These are phyloP conservation scores for Cynoglossus semilaevis DNA, from an alignment of 2,113 vertebrate genomes.

Conservation along the genomic window DNA sequence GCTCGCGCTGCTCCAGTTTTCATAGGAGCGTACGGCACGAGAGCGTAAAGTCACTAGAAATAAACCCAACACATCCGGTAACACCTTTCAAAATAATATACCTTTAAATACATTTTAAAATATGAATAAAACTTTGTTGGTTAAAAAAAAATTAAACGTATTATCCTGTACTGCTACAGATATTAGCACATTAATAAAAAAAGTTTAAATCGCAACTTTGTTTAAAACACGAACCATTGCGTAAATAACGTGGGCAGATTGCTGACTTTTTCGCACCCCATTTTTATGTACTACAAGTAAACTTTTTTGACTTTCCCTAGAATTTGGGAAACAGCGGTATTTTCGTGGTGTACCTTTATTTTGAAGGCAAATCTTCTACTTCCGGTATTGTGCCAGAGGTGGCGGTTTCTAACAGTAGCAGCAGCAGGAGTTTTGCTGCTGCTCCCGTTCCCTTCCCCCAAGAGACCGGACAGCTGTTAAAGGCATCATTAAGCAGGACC, in stretches of 20 bases:
- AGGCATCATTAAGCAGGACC: slow-evolving; percentile 33
- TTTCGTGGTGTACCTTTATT: slow-evolving; percentile 28
- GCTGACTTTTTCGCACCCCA: no score
- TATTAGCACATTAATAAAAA: no score
- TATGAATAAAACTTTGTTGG: no score
- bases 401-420: not conserved
- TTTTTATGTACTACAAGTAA: no score
- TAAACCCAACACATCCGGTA: slow-evolving; percentile 5
- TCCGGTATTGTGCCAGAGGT: slow-evolving; percentile 26
- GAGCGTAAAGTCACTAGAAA: not conserved
- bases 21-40: not conserved
- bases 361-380: not conserved
- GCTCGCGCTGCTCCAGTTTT: slow-evolving; percentile 19
- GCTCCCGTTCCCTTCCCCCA: not conserved
- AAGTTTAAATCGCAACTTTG: no score
- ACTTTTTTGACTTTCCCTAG: not conserved
- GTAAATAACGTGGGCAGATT: no score
- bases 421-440: not conserved
- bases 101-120: no score
- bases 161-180: no score
- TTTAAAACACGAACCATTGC: no score
- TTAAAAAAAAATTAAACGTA: no score
- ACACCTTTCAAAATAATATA: slow-evolving; percentile 20
- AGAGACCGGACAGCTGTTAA: slow-evolving; percentile 26
- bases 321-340: no score